Evolutionary conservation across 2,888 invertebrate species (phyloP).

Genomic region (Venusia cambrica): DNA sequence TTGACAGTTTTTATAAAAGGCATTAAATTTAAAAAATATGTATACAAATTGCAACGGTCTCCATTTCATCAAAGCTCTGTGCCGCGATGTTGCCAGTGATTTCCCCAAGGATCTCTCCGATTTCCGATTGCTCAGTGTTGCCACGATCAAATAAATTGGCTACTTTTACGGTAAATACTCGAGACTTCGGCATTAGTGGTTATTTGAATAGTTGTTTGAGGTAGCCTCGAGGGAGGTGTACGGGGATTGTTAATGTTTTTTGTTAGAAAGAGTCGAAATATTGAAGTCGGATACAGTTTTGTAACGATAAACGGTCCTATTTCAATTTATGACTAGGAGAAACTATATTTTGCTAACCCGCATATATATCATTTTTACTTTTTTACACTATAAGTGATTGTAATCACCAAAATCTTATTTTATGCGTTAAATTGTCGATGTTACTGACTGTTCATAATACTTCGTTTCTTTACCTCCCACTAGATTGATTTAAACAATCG

Average conservation of each 20-base stretch:
- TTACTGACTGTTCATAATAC: too few relatives aligned
- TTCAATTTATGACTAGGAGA: too few relatives aligned
- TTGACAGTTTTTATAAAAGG: slow-evolving; percentile 10
- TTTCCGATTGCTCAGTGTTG: slow-evolving; percentile 49
- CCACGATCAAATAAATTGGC: slow-evolving; percentile 55
- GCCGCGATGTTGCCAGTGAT: slow-evolving; percentile 46
- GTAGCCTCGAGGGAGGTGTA: slow-evolving; percentile 2
- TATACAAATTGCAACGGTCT: slow-evolving; percentile 18
- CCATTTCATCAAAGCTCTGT: slow-evolving; percentile 22
- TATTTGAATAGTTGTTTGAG: slow-evolving; percentile 24
- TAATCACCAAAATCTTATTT: slow-evolving; percentile 12
- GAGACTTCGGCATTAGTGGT: slow-evolving; percentile 28
- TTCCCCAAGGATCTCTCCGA: slow-evolving; percentile 57
- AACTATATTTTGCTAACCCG: too few relatives aligned
- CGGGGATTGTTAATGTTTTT: slow-evolving; percentile 7
- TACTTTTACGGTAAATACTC: slow-evolving; percentile 43
- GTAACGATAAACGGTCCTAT: not conserved
- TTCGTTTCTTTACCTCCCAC: too few relatives aligned
- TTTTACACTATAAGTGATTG: not conserved
- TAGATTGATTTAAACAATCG: too few relatives aligned
- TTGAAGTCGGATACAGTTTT: not conserved
- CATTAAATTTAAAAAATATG: slow-evolving; percentile 6
- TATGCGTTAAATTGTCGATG: too few relatives aligned
- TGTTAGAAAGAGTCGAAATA: not conserved
- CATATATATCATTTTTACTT: too few relatives aligned